Evolutionary conservation across 2,888 invertebrate genomes (phyloP), one percentile per base, ranked within the genome.

Genomic region (Agrotis ipsilon): DNA sequence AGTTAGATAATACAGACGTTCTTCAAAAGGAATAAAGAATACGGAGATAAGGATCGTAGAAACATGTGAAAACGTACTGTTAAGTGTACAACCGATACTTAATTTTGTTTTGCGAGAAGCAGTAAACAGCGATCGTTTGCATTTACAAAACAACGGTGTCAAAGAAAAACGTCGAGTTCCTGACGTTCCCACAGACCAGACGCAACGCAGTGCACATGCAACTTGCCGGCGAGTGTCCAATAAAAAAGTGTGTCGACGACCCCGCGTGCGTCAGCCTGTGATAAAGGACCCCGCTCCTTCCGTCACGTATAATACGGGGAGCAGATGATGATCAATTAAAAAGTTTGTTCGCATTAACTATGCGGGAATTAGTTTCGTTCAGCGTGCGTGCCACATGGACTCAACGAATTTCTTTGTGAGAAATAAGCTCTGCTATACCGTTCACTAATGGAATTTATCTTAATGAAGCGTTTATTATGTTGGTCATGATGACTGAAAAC

Each of bases 291-390:
- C 87, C 84, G 86, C 90, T 92, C 87, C 91, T 91, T 90, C 92
- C 91, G 91, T 90, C 89, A 91, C 90, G 91, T 90, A 85, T 88
- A 81, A 75, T 86, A 88, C 87, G 84, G 93, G 90, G 92, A 92
- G 92, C 95, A 95, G 94, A 95, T 96, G 95, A 94, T 91, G 92
- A 91, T 88, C 95, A 95, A 95, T 96, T 95, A 95, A 94, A 95
- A 94, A 95, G 94, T 95, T 95, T 92, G 91, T 92, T 83, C 91
- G 90, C 88, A 93, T 94, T 94, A 94, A 94, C 94, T 94, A 94
- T 92, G 92, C 93, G 92, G 91, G 93, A 93, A 92, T 92, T 92
- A 92, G 92, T 92, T 91, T 84, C 75, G 83, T 80, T 87, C 85
- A 86, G 86, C 89, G 90, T 90, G 92, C 91, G 90, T 89, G 92